These are phyloP conservation scores for Ecliptopera silaceata DNA, from an alignment of 2,888 invertebrate genomes.

Conservation along the genomic window DNA sequence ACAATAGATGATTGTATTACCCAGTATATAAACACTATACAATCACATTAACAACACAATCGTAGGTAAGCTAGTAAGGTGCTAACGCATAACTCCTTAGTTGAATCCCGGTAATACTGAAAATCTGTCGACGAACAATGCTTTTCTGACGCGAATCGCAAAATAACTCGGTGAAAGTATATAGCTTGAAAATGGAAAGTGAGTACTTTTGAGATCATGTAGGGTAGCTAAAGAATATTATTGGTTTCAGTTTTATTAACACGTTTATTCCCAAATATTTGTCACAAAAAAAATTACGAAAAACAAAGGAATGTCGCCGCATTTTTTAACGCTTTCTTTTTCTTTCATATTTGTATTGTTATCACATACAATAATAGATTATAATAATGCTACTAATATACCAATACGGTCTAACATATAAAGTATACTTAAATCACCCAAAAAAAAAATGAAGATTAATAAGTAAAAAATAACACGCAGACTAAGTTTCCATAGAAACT, in stretches of 20 bases:
- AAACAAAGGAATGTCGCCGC: too few species aligned
- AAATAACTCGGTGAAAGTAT: constrained; percentile 4
- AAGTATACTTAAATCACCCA: too few species aligned
- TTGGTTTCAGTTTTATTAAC: too few species aligned
- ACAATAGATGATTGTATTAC: constrained; percentile 73
- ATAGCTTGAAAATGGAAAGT: constrained; percentile 39
- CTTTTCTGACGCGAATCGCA: not conserved
- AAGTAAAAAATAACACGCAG: not conserved
- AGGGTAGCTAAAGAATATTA: too few species aligned
- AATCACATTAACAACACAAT: constrained; percentile 49
- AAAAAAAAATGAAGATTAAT: not conserved
- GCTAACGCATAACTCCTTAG: constrained; percentile 41
- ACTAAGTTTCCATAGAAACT: not conserved
- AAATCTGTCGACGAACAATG: constrained; percentile 14
- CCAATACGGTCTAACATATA: not conserved
- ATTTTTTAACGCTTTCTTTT: too few species aligned
- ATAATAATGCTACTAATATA: too few species aligned
- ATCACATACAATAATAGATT: too few species aligned
- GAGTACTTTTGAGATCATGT: constrained; percentile 26
- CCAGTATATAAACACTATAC: constrained; percentile 68
- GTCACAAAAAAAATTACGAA: too few species aligned
- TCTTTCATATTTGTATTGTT: too few species aligned
- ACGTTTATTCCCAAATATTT: too few species aligned
- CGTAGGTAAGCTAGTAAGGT: constrained; percentile 25
- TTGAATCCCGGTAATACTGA: constrained; percentile 31